A percentile compares a stretch with the other conserved stretches of the same genome.
Conservation (phyloP, 2,797 vertebrate genomes). For the Serranus cabrilla region DNA sequence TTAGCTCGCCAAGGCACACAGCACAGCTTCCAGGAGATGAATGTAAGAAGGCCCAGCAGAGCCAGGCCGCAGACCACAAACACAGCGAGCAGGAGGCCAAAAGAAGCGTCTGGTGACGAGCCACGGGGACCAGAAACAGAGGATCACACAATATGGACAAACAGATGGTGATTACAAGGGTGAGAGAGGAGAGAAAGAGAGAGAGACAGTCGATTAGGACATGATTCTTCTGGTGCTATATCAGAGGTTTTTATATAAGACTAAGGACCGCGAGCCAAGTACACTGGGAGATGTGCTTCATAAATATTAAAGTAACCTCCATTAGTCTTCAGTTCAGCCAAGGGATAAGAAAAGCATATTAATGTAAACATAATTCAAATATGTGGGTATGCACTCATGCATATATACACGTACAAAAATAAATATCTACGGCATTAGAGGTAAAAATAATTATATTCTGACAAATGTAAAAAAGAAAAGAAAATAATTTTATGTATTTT, state of each 20-base stretch:
- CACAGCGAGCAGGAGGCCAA: conserved; percentile 92
- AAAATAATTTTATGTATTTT: conserved; percentile 55
- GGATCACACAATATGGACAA: conserved; percentile 83
- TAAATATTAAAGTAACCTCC: conserved; percentile 70
- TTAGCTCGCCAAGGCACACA: conserved; percentile 93
- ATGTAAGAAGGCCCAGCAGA: conserved; percentile 92
- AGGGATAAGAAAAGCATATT: conserved; percentile 26
- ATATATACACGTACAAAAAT: conserved; percentile 3
- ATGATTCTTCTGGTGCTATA: conserved; percentile 45
- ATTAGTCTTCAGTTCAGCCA: conserved; percentile 55
- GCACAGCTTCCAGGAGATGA: conserved; percentile 97
- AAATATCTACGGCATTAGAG: conserved; percentile 4
- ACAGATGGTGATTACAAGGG: conserved; percentile 82
- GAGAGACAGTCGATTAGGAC: conserved; percentile 63
- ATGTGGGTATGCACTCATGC: conserved; percentile 6
- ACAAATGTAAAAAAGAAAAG: conserved; percentile 36
- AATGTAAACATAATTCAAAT: conserved; percentile 57
- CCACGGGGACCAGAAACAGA: conserved; percentile 63
- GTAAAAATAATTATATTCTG: conserved; percentile 65
- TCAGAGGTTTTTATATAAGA: conserved; percentile 54
- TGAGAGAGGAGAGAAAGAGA: conserved; percentile 57
- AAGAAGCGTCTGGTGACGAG: conserved; percentile 88
- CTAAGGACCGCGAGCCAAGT: conserved; percentile 17
- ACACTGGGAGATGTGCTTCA: conserved; percentile 48
- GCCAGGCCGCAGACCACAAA: conserved; percentile 93